Evolutionary conservation across 2,113 vertebrate genomes (phyloP), one percentile per base, ranked within the genome.

Genomic region (Scortum barcoo): DNA sequence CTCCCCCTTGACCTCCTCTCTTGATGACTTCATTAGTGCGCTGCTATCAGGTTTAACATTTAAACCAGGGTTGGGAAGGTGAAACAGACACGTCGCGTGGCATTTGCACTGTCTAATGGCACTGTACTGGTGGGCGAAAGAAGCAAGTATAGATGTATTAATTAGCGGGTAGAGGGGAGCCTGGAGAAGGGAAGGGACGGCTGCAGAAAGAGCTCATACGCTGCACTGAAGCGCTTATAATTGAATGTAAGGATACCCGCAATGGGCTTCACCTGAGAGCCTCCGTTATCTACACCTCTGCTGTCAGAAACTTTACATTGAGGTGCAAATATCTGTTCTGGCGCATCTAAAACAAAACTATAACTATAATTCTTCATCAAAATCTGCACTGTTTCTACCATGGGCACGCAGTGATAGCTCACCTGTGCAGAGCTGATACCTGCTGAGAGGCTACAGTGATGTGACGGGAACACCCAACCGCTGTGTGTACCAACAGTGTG

Each of bases 11-110:
- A 73, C 78, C 89, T 83, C 72, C 72, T 81, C 88, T 84, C 84
- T 80, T 82, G 78, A 89, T 89, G 91, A 94, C 93, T 94, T 95
- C 91, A 95, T 95, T 93, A 95, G 92, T 74, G 90, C 80, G 76
- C 86, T 84, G 89, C 91, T 93, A 90, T 83, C 89, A 86, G 91
- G 89, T 92, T 94, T 95, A 95, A 95, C 95, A 95, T 95, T 95
- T 95, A 92, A 94, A 93, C 91, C 88, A 91, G 93, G 93, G 95
- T 93, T 94, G 92, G 84, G 86, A 78, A 92, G 93, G 91, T 92
- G 90, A 93, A 94, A 93, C 91, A 93, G 92, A 93, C 93, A 93
- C 67, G 85, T 88, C 40, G 80, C 44, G 56, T 95, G 95, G 90
- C 95, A 95, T 95, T 95, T 95, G 92, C 91, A 78, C 86, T 76